These are phyloP conservation scores for Hyperoplus immaculatus DNA, from an alignment of 2,797 vertebrate genomes.

Conservation along the genomic window DNA sequence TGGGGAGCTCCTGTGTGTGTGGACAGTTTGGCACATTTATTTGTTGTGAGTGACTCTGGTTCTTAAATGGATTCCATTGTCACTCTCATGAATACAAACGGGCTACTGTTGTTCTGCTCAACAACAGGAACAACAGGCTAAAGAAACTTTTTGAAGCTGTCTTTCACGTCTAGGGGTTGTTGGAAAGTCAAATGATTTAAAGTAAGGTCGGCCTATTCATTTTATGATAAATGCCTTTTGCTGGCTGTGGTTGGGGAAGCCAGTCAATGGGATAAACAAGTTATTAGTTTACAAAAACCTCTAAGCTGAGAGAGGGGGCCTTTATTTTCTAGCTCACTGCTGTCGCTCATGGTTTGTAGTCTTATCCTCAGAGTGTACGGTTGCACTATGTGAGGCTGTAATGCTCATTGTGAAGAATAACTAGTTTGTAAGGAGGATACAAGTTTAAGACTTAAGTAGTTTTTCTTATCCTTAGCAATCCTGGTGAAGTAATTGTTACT, in stretches of 20 bases:
- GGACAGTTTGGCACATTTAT: background rate
- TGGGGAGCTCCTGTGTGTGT: background rate
- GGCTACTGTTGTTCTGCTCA: background rate
- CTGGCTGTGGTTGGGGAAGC: constrained; percentile 22
- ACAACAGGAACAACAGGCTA: background rate
- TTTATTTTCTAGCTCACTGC: constrained; percentile 30
- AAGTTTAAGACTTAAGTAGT: background rate
- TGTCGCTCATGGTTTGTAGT: constrained; percentile 1
- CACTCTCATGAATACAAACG: background rate
- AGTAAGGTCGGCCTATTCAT: background rate
- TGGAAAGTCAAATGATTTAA: background rate
- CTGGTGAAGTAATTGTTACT: background rate
- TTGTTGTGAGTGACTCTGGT: background rate
- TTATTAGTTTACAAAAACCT: constrained; percentile 16
- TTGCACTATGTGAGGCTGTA: background rate
- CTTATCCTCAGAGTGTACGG: background rate
- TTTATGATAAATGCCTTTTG: background rate
- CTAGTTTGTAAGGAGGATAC: background rate
- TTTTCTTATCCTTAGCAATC: background rate
- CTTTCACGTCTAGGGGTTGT: background rate
- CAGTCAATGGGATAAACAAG: constrained; percentile 24
- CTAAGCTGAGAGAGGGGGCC: constrained; percentile 2
- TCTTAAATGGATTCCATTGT: background rate
- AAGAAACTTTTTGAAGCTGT: background rate
- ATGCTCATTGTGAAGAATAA: background rate